Evolutionary conservation across 2,113 vertebrate species (phyloP).

Genomic region (Labeo rohita): DNA sequence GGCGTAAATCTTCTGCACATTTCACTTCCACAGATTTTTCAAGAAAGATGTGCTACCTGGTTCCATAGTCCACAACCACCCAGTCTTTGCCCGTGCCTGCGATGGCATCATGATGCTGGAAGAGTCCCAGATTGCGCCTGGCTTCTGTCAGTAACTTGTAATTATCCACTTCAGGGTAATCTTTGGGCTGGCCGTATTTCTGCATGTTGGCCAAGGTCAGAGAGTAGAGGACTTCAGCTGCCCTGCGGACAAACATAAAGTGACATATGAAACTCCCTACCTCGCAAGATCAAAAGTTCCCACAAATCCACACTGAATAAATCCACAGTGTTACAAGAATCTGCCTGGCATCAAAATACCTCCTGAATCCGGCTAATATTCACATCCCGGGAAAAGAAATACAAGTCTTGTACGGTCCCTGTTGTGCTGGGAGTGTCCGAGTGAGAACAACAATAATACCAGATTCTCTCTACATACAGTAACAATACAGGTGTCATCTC

Average conservation of each 20-base stretch:
- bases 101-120: slow-evolving; percentile 93
- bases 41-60: slow-evolving; percentile 76
- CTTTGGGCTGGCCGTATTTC: slow-evolving; percentile 69
- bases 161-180: slow-evolving; percentile 79
- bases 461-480: neutral
- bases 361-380: neutral
- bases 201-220: slow-evolving; percentile 80
- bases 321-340: neutral
- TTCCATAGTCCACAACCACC: slow-evolving; percentile 92
- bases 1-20: neutral
- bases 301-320: slow-evolving; percentile 5
- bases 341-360: neutral
- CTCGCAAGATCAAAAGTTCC: neutral
- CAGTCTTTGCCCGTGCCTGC: slow-evolving; percentile 89
- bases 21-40: neutral
- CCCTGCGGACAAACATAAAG: slow-evolving; percentile 67
- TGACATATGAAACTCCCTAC: slow-evolving; percentile 13
- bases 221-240: slow-evolving; percentile 89
- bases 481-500: neutral
- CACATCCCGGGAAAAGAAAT: neutral
- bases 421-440: slow-evolving; percentile 6
- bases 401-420: neutral
- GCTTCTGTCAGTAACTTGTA: slow-evolving; percentile 80
- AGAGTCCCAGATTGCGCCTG: slow-evolving; percentile 85
- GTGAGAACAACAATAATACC: neutral